Base-by-base conservation (phyloP, 2,113 vertebrate species). In the Dasyprocta punctata region DNA sequence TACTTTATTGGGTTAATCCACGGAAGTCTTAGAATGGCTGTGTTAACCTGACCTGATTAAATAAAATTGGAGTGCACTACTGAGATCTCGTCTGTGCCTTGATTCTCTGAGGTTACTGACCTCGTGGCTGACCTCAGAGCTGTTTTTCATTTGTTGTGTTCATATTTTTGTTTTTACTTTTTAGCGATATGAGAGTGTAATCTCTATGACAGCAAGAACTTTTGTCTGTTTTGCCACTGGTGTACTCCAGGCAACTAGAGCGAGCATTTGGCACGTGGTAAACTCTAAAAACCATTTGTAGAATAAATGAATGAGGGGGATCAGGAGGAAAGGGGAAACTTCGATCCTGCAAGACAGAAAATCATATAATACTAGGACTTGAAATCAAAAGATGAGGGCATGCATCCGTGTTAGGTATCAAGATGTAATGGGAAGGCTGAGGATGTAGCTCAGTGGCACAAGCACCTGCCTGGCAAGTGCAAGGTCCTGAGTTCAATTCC, bases 391-490 rank as follows among this genome's bases (percentile, higher is more conserved):
- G n/a, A n/a, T 30, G 69, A 47, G 28, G 71, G 14, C 14, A 17
- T 12, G 1, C 4, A 22, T 13, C 28, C 49, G 26, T 14, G 5
- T 41, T n/a, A 33, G 20, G 3, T 8, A 33, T 67, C 52, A 36
- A 0, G 0, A 1, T 9, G 5, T 20, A 52, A 44, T 16, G 52
- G 52, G 4, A 54, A 14, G 54, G 16, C 17, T 54, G 17, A 17
- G 54, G 54, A 56, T 56, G 5, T 19, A 56, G 54, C 54, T 56
- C 54, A 56, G 54, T 19, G 54, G 54, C 17, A 19, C 54, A 56
- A 56, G 54, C 16, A 4, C 54, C 54, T 56, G 54, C 54, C 54
- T 56, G 54, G 54, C 54, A 56, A 56, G 54, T 56, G 54, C 54
- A 56, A 56, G 54, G 54, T 56, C 54, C 54, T 56, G 54, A 56